A percentile compares a stretch with the other conserved stretches of the same genome.
Evolutionary conservation across 2,888 invertebrate species (phyloP).

Genomic region (Andrena marginata): DNA sequence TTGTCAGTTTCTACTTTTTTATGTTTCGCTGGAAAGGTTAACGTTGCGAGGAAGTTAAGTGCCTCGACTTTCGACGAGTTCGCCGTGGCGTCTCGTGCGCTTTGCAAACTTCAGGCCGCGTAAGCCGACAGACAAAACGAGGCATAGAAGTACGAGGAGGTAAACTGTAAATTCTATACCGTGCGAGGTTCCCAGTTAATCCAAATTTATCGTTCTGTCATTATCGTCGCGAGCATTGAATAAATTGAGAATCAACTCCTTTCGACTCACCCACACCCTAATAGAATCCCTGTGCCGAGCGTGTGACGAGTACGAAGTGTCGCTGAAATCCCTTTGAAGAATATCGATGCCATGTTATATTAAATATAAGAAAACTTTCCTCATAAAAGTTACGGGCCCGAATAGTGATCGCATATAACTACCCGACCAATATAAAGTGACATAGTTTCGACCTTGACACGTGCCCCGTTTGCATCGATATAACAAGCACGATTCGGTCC

Average conservation of each 20-base stretch:
- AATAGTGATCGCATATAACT: neutral
- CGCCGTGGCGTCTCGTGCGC: neutral
- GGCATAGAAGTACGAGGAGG: neutral
- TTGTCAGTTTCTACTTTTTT: neutral
- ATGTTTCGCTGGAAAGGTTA: neutral
- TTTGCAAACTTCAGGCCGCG: neutral
- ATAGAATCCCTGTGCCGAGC: constrained; percentile 4
- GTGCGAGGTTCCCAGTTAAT: neutral
- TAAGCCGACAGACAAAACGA: neutral
- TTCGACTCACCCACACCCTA: neutral
- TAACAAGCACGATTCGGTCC: constrained; percentile 8
- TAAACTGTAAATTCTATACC: neutral
- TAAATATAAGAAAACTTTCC: neutral
- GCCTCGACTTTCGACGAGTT: neutral
- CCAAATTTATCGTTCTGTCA: neutral
- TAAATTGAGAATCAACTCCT: neutral
- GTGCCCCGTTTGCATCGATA: neutral
- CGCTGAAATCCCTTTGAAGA: too few relatives aligned
- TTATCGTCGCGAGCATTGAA: neutral
- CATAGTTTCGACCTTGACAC: neutral
- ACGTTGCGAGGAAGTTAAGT: too few relatives aligned
- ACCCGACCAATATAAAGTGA: neutral
- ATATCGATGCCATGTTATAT: neutral
- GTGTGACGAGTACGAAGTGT: neutral
- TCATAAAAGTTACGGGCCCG: neutral